Evolutionary conservation across 2,888 invertebrate species (phyloP).

Genomic region (Callyntrura guangdongensis): DNA sequence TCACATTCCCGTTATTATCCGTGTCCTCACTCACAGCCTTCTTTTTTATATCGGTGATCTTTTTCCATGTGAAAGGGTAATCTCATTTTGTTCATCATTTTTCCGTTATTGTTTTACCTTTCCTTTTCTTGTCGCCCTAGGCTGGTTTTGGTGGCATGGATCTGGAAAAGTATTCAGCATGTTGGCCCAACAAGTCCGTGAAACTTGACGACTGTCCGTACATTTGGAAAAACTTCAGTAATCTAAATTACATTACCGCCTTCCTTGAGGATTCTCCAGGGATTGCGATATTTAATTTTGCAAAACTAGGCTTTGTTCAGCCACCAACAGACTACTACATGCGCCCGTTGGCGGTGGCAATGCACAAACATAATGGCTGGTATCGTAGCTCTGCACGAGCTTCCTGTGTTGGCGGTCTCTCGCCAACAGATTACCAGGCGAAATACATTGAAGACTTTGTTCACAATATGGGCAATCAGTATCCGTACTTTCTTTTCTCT

Average conservation of each 20-base stretch:
- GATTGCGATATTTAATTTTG: slow-evolving; percentile 92
- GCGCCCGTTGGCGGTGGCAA: slow-evolving; percentile 90
- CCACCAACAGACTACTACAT: slow-evolving; percentile 94
- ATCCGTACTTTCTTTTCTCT: slow-evolving; percentile 83
- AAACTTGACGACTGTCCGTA: slow-evolving; percentile 91
- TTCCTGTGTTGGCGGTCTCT: slow-evolving; percentile 79
- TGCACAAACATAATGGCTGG: slow-evolving; percentile 85
- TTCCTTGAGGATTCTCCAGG: slow-evolving; percentile 92
- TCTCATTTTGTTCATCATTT: background rate
- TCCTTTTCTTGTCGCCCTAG: background rate
- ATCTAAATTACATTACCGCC: slow-evolving; percentile 91
- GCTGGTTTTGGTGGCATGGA: slow-evolving; percentile 88
- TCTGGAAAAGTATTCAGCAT: slow-evolving; percentile 80
- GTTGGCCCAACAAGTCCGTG: slow-evolving; percentile 84
- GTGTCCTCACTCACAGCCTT: too few species aligned
- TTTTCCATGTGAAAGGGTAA: too few species aligned
- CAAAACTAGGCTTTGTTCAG: slow-evolving; percentile 90
- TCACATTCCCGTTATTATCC: too few species aligned
- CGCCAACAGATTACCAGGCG: slow-evolving; percentile 80
- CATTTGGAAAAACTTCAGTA: slow-evolving; percentile 92
- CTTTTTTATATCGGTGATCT: background rate
- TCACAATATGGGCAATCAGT: slow-evolving; percentile 66
- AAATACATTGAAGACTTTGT: slow-evolving; percentile 80
- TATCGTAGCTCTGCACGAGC: slow-evolving; percentile 43
- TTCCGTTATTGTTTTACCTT: background rate